These are phyloP conservation scores for Strigops habroptila DNA, from an alignment of 2,113 vertebrate genomes.

Conservation along the genomic window DNA sequence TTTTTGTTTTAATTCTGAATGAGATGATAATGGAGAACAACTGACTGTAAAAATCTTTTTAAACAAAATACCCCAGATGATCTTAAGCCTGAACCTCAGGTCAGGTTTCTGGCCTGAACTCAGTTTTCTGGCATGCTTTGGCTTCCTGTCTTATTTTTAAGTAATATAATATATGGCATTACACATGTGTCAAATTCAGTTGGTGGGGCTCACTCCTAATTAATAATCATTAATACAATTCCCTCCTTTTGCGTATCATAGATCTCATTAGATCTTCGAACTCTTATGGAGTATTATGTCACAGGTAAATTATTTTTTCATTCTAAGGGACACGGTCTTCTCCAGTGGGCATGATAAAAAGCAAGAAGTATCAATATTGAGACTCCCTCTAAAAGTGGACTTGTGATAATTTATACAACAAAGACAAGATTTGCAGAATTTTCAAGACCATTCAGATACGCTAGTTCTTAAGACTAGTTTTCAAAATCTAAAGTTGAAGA, in stretches of 20 bases:
- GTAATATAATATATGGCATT: background rate
- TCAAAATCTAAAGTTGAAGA: background rate
- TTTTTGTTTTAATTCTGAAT: background rate
- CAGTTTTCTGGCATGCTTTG: background rate
- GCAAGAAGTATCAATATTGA: background rate
- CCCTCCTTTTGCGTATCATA: background rate
- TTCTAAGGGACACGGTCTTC: background rate
- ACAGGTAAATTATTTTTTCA: background rate
- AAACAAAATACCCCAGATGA: background rate
- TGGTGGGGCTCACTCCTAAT: background rate
- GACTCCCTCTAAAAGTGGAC: background rate
- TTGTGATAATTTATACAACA: background rate
- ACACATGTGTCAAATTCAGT: background rate
- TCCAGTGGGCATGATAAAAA: background rate
- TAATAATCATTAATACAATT: background rate
- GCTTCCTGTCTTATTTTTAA: background rate
- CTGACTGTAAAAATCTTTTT: background rate
- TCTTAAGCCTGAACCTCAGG: background rate
- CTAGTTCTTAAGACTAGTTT: background rate
- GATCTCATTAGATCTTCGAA: background rate
- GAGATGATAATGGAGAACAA: background rate
- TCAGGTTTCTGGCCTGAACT: background rate
- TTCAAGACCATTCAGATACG: background rate
- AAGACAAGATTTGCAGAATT: background rate
- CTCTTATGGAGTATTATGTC: background rate